Evolutionary conservation across 23 tunicate genomes (phyloP).

Genomic region (Ascidia mentula): DNA sequence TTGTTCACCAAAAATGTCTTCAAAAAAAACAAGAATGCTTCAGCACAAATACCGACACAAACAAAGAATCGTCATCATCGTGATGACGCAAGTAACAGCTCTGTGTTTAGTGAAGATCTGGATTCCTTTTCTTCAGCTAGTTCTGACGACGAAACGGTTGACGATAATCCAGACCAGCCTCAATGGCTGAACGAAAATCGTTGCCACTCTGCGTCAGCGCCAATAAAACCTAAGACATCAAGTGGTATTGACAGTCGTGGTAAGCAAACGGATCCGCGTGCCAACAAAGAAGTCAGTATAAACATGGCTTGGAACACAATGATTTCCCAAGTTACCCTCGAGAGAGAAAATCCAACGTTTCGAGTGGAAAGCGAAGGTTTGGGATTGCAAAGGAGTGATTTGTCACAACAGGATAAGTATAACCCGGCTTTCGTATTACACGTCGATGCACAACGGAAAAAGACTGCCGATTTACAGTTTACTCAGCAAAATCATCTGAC

Average conservation of each 20-base stretch:
- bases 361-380: background rate
- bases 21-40: too few relatives aligned
- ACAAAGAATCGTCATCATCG: background rate
- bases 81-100: background rate
- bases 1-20: too few relatives aligned
- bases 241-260: background rate
- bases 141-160: background rate
- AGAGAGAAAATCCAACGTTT: background rate
- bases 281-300: slow-evolving; percentile 3
- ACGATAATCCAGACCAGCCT: background rate
- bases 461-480: too few relatives aligned
- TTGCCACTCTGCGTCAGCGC: background rate
- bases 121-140: background rate
- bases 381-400: too few relatives aligned
- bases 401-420: too few relatives aligned
- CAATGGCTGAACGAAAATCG: background rate
- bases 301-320: background rate
- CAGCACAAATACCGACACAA: background rate
- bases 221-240: background rate
- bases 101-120: background rate
- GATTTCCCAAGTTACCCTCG: background rate
- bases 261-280: background rate
- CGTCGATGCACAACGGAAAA: too few relatives aligned
- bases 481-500: too few relatives aligned
- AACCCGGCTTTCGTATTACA: too few relatives aligned